Percentiles rank a stretch among this genome's conserved stretches.
phyloP scores from a whole-genome alignment of 2,797 vertebrate genomes.

The Buphagus erythrorhynchus region DNA sequence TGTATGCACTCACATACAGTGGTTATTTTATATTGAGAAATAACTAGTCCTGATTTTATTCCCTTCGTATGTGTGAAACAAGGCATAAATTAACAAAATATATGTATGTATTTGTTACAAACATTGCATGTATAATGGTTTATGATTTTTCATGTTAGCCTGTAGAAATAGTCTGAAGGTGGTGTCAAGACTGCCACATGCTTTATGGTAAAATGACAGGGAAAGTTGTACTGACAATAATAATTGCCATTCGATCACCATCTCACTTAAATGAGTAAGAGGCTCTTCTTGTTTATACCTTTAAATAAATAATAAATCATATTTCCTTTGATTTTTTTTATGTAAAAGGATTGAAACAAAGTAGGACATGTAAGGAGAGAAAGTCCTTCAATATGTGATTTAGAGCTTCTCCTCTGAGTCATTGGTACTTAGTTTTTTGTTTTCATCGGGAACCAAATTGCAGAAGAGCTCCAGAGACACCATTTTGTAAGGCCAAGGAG shows the following conservation, averaged over 20 bases:
- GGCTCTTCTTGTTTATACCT: background rate
- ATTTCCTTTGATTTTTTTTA: background rate
- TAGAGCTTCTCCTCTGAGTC: background rate
- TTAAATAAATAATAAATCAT: background rate
- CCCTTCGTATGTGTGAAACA: background rate
- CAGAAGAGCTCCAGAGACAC: background rate
- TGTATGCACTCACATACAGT: background rate
- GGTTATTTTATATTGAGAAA: background rate
- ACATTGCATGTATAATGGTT: background rate
- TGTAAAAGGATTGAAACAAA: background rate
- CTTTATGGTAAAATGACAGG: background rate
- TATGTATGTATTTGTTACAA: background rate
- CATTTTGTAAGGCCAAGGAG: background rate
- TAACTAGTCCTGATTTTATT: background rate
- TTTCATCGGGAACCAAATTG: background rate
- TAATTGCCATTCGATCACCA: background rate
- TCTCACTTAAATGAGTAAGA: background rate
- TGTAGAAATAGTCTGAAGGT: background rate
- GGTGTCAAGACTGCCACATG: background rate
- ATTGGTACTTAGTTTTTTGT: background rate
- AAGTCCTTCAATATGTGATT: background rate
- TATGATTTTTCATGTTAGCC: background rate
- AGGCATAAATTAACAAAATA: background rate
- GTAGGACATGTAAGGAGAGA: background rate
- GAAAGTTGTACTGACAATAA: background rate